phyloP scores from a whole-genome alignment of 2,113 vertebrate genomes.

The Carassius carassius region DNA sequence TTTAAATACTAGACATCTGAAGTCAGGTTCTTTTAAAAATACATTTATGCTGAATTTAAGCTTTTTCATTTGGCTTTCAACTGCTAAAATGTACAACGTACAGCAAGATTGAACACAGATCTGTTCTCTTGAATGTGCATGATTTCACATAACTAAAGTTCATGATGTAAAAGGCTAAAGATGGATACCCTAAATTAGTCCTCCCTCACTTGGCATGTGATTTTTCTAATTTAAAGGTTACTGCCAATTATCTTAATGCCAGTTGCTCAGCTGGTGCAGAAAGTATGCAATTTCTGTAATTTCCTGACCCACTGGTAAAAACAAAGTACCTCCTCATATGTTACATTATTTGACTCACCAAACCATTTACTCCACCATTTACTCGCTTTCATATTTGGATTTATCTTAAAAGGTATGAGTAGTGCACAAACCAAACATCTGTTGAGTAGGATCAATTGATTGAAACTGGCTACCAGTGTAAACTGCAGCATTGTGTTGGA shows the following conservation, averaged over 20 bases:
- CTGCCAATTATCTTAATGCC: not conserved
- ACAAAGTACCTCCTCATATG: not conserved
- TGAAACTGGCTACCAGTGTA: not conserved
- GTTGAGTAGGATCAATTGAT: not conserved
- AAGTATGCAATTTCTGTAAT: not conserved
- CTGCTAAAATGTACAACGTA: not conserved
- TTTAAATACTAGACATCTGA: not conserved
- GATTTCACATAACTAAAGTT: slow-evolving; percentile 29
- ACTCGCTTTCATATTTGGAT: slow-evolving; percentile 2
- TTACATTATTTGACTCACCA: not conserved
- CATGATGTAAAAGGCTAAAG: slow-evolving; percentile 12
- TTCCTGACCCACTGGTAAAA: not conserved
- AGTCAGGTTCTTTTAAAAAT: not conserved
- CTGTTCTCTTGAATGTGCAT: slow-evolving; percentile 33
- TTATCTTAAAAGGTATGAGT: not conserved
- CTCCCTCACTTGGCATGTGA: not conserved
- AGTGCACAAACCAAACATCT: not conserved
- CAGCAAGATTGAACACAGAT: not conserved
- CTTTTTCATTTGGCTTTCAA: not conserved
- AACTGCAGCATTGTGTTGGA: slow-evolving; percentile 1
- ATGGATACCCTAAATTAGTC: not conserved
- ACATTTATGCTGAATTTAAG: not conserved
- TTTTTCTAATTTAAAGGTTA: not conserved
- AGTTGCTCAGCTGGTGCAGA: not conserved
- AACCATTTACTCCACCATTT: not conserved